These are phyloP conservation scores for Myotis planiceps DNA, from an alignment of 2,797 vertebrate species.

Conservation along the genomic window DNA sequence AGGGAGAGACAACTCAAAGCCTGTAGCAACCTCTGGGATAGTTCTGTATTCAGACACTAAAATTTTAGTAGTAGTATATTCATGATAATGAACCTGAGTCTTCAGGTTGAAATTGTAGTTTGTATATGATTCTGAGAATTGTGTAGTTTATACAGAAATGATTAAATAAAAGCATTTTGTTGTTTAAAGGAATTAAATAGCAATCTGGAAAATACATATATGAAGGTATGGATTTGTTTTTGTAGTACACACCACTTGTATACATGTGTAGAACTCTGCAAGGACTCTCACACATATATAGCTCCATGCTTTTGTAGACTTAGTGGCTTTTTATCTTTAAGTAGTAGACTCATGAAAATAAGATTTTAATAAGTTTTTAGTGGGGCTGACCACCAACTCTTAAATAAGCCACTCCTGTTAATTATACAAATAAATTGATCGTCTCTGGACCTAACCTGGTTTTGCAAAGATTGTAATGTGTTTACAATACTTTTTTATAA, in stretches of 20 bases:
- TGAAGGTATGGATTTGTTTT: background rate
- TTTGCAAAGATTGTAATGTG: background rate
- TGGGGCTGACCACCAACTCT: background rate
- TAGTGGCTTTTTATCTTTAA: constrained; percentile 5
- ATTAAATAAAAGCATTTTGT: background rate
- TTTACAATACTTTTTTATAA: constrained; percentile 8
- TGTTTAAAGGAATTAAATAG: constrained; percentile 10
- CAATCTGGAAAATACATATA: background rate
- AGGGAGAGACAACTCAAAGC: background rate
- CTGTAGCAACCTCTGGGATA: background rate
- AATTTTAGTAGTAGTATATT: background rate
- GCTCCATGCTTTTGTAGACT: background rate
- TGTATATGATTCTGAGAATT: background rate
- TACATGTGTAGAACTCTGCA: background rate
- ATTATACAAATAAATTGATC: background rate
- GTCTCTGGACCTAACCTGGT: background rate
- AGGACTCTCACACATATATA: background rate
- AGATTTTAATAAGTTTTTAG: constrained; percentile 26
- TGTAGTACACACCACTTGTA: background rate
- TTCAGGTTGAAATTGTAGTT: background rate
- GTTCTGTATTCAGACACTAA: background rate
- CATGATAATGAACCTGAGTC: background rate
- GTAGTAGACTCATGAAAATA: background rate
- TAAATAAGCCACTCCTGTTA: constrained; percentile 19
- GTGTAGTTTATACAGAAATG: constrained; percentile 2